Evolutionary conservation across 2,888 invertebrate species (phyloP).

Genomic region (Trimorus sp.): DNA sequence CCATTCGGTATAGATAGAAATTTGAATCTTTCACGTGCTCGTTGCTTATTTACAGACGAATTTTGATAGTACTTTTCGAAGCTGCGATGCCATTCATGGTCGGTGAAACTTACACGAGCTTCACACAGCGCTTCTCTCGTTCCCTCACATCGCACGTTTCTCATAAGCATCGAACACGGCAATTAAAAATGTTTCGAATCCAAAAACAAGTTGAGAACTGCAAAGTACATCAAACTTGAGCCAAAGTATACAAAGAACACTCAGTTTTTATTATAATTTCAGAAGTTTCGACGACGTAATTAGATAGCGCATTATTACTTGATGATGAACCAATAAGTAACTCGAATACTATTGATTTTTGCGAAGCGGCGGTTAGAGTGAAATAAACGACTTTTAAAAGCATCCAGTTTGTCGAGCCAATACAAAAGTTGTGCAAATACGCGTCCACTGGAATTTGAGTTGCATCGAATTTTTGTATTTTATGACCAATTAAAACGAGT

Average conservation of each 20-base stretch:
- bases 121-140: too few species aligned
- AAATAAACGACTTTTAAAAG: neutral
- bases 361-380: neutral
- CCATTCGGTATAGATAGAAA: slow-evolving; percentile 22
- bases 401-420: neutral
- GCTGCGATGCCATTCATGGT: neutral
- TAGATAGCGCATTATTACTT: neutral
- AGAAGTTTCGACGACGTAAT: neutral
- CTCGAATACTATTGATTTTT: slow-evolving; percentile 1
- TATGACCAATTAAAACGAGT: neutral
- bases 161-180: neutral
- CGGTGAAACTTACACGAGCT: too few species aligned
- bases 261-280: neutral
- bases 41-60: neutral
- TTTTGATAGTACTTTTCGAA: neutral
- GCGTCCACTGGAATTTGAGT: neutral
- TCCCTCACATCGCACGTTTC: neutral
- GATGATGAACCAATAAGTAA: slow-evolving; percentile 3
- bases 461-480: slow-evolving; percentile 1
- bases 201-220: neutral
- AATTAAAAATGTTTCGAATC: neutral
- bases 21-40: slow-evolving; percentile 10
- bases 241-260: neutral
- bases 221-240: neutral
- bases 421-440: slow-evolving; percentile 1